Percentiles rank a stretch among this genome's conserved stretches.
These are phyloP conservation scores for Etheostoma perlongum DNA, from an alignment of 2,797 vertebrate species.

Conservation along the genomic window DNA sequence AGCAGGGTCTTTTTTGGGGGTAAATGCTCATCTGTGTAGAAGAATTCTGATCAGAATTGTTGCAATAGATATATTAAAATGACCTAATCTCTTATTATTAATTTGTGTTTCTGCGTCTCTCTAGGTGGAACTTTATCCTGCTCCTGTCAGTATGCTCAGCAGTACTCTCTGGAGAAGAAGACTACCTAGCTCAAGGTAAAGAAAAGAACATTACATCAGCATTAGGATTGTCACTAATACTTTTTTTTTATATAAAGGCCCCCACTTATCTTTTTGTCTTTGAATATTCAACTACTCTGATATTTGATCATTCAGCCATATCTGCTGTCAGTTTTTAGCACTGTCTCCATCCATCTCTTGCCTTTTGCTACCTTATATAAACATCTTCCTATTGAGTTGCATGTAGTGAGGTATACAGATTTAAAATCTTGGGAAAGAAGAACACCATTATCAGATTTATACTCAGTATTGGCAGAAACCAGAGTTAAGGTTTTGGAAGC, in stretches of 20 bases:
- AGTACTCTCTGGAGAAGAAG: conserved; percentile 87
- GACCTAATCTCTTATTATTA: not conserved
- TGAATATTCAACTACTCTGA: not conserved
- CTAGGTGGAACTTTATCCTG: conserved; percentile 92
- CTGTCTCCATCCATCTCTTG: not conserved
- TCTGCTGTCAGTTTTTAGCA: not conserved
- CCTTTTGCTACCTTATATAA: not conserved
- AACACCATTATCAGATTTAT: not conserved
- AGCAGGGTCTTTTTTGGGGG: not conserved
- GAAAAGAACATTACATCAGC: conserved; percentile 5
- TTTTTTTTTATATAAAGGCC: not conserved
- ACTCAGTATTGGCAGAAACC: not conserved
- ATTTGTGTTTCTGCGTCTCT: conserved; percentile 55
- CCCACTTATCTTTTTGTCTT: not conserved
- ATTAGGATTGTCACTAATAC: not conserved
- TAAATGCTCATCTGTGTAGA: not conserved
- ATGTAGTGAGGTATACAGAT: not conserved
- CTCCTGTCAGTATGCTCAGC: conserved; percentile 92
- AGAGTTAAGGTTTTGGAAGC: not conserved
- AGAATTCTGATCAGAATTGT: not conserved
- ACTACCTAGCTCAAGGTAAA: conserved; percentile 86
- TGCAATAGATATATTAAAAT: not conserved
- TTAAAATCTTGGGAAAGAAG: not conserved
- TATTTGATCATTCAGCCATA: not conserved
- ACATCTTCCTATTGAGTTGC: not conserved